Base-by-base conservation (phyloP, 1,140 invertebrate genomes). In the Eufriesea mexicana region DNA sequence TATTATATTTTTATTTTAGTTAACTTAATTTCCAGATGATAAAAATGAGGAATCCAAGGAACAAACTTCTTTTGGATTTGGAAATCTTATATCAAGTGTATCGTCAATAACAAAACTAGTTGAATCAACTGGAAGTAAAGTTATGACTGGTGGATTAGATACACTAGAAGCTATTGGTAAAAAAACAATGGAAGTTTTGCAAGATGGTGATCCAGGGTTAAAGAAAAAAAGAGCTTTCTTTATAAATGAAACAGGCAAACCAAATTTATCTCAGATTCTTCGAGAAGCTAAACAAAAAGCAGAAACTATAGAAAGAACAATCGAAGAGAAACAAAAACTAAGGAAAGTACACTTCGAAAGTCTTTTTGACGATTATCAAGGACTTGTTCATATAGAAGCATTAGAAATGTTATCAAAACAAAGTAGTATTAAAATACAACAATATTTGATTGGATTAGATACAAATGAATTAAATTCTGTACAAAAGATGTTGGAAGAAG, bases 111-210 rank as follows among this genome's bases (percentile, higher is more conserved):
- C 96, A 23, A 97, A 96, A 92, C 95, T 96, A 85, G 96, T 97
- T 64, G 96, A 97, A 90, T 95, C 94, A 20, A 96, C 97, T 87
- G 96, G 97, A n/a, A 96, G 95, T 54, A 97, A 97, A 95, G 96
- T 98, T 2, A 95, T 98, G 79, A 95, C 96, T 25, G 97, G 97
- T 49, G 97, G 98, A 68, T 94, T 99, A 35, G 98, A 98, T 92
- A 98, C 98, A 0, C 93, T 99, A 73, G 98, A 99, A 92, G 96
- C 96, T 0, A 97, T 99, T 88, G 98, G 98, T 1, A 98, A 98
- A 90, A 98, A 98, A 91, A 98, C 98, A 0, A 98, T 98, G 96
- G 97, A 98, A 92, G 98, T 98, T 6, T 93, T 99, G 4, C 98
- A 98, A 93, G 98, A 98, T 79, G 97, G 97, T 81, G 98, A 98